Conservation (phyloP, 1,140 invertebrate species). For the Leptonema lineaticorne region DNA sequence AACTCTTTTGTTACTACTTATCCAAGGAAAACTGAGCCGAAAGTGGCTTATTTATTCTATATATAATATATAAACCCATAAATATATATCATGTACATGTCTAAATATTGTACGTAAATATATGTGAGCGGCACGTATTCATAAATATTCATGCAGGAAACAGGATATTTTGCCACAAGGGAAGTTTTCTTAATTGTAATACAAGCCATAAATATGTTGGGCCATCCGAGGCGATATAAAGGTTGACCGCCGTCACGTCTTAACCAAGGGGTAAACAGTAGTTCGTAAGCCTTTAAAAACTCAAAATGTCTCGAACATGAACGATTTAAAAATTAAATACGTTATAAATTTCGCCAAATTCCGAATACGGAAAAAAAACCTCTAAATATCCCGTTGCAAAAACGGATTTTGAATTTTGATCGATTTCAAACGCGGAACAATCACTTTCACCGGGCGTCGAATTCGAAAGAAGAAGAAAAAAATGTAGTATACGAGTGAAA, state of each 20-base stretch:
- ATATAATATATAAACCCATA: too few relatives aligned
- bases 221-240: constrained; percentile 2
- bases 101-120: too few relatives aligned
- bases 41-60: too few relatives aligned
- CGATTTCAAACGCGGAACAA: too few relatives aligned
- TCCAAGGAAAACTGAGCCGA: too few relatives aligned
- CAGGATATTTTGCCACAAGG: constrained; percentile 39
- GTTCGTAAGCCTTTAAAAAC: background rate
- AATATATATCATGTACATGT: too few relatives aligned
- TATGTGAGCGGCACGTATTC: constrained; percentile 9
- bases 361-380: too few relatives aligned
- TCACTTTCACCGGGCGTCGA: too few relatives aligned
- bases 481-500: background rate
- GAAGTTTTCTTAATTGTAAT: constrained; percentile 41
- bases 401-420: too few relatives aligned
- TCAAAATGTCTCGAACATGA: background rate
- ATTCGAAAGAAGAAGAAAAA: background rate
- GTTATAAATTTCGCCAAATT: too few relatives aligned
- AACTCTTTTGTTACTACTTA: background rate
- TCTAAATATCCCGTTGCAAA: too few relatives aligned
- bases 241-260: constrained; percentile 20
- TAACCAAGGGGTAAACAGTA: constrained; percentile 15
- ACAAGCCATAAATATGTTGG: constrained; percentile 33
- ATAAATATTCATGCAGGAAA: constrained; percentile 40
- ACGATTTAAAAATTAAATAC: too few relatives aligned